A percentile compares a stretch with the other conserved stretches of the same genome.
Evolutionary conservation across 1,140 invertebrate genomes (phyloP).

Genomic region (Leguminivora glycinivorella): DNA sequence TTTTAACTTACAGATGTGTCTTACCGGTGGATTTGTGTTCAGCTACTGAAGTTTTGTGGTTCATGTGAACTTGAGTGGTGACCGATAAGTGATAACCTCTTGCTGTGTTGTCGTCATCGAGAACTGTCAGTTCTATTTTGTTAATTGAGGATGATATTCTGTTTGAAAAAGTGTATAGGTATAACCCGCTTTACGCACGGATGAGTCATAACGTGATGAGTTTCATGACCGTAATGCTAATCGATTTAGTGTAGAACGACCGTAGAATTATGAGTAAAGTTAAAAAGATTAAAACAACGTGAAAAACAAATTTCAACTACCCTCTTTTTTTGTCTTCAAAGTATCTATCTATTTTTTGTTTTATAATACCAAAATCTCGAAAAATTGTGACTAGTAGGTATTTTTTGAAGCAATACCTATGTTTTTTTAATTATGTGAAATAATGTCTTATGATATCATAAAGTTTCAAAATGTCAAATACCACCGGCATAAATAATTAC

Average conservation of each 20-base stretch:
- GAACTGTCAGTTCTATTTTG: not conserved
- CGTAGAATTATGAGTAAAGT: not conserved
- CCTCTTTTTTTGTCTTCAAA: not conserved
- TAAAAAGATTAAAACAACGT: not conserved
- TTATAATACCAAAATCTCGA: too few species aligned
- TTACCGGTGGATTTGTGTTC: not conserved
- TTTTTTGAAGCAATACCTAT: too few species aligned
- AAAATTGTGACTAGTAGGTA: too few species aligned
- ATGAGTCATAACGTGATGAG: not conserved
- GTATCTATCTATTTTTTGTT: too few species aligned
- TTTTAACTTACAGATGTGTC: conserved; percentile 22
- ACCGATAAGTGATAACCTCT: conserved; percentile 10
- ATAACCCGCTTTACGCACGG: not conserved
- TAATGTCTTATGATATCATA: too few species aligned
- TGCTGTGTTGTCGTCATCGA: not conserved
- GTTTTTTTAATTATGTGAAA: too few species aligned
- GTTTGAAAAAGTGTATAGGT: not conserved
- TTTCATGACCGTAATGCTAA: not conserved
- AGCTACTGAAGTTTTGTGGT: not conserved
- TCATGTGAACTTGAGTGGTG: not conserved
- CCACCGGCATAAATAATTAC: not conserved
- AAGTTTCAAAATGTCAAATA: not conserved
- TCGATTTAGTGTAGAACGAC: not conserved
- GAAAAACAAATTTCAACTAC: not conserved
- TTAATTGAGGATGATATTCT: not conserved